Base-by-base conservation (phyloP, 2,113 vertebrate genomes). In the Hippotragus niger region DNA sequence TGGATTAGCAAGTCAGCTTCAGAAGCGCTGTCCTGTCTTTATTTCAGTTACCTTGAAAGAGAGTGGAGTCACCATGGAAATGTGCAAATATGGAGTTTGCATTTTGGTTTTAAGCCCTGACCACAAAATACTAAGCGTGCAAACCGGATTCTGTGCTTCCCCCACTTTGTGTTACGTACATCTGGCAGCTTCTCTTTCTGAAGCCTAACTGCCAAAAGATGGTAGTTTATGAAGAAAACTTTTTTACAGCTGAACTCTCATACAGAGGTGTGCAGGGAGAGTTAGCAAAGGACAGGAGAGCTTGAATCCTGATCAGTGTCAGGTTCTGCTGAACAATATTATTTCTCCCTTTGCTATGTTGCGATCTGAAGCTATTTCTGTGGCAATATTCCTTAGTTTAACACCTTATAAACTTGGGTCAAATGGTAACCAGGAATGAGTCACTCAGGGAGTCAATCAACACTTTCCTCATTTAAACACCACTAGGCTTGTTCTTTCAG, bases 61-160 rank as follows among this genome's bases (percentile, higher is more conserved):
- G 43, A 88, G 55, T 33, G 5, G 85, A 90, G 27, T 95, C 90
- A 94, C 97, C 90, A 95, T 95, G 95, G 93, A 92, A 95, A 93
- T 74, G 94, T 98, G 96, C 95, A 97, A 95, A 98, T 97, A 10
- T 0, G 53, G 88, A 40, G 17, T 98, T 98, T 98, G 97, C 97
- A 96, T 97, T 74, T 67, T 93, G 89, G 71, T 90, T 93, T 94
- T 91, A 60, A 55, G 10, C 58, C 88, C 57, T 55, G 36, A 86
- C 45, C 55, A 89, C 50, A 31, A 50, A 47, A 47, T 25, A 21
- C 36, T 93, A 88, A 62, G 64, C 14, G 4, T 88, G 86, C 60
- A 83, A 83, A 88, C 58, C 83, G 25, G 25, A 50, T 88, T 62
- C 25, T 64, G 16, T 45, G 45, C 36, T 62, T 94, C 76, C 21